Conservation (phyloP, 2,888 invertebrate species). For the Agrilus biguttatus region DNA sequence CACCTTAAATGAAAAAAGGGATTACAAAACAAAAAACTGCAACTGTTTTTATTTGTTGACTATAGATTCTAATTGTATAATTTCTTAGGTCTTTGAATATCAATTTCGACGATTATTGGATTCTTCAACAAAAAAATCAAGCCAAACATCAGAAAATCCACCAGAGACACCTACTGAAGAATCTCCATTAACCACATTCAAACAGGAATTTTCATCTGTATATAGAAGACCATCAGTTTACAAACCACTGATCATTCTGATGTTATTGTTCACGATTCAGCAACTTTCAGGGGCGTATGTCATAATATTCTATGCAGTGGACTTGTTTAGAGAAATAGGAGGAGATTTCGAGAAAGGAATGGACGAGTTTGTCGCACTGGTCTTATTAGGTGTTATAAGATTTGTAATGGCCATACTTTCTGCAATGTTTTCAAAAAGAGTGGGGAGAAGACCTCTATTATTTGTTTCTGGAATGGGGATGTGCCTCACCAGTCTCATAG, state of each 20-base stretch:
- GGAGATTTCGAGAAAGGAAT: constrained; percentile 30
- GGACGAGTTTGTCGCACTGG: constrained; percentile 33
- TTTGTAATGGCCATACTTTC: constrained; percentile 38
- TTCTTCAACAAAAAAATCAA: constrained; percentile 6
- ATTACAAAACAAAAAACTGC: neutral
- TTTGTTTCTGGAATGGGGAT: constrained; percentile 39
- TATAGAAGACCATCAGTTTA: constrained; percentile 28
- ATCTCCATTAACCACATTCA: constrained; percentile 10
- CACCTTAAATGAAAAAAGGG: too few species aligned
- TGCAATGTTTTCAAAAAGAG: constrained; percentile 31
- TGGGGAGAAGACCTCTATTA: constrained; percentile 36
- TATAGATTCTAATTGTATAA: neutral
- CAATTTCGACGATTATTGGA: constrained; percentile 15
- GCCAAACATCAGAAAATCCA: neutral
- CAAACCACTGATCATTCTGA: constrained; percentile 36
- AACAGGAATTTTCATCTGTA: constrained; percentile 11
- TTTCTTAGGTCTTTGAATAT: constrained; percentile 13
- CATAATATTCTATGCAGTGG: constrained; percentile 42
- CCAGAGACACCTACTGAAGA: constrained; percentile 5
- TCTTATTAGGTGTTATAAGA: constrained; percentile 35
- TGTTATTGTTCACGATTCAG: constrained; percentile 36
- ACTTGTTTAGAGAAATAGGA: constrained; percentile 35
- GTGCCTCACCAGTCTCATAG: constrained; percentile 32
- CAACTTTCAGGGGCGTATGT: constrained; percentile 43
- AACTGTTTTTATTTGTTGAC: too few species aligned